phyloP scores from a whole-genome alignment of 92 coral and sea anemone genomes.

The Actinostola sp. region DNA sequence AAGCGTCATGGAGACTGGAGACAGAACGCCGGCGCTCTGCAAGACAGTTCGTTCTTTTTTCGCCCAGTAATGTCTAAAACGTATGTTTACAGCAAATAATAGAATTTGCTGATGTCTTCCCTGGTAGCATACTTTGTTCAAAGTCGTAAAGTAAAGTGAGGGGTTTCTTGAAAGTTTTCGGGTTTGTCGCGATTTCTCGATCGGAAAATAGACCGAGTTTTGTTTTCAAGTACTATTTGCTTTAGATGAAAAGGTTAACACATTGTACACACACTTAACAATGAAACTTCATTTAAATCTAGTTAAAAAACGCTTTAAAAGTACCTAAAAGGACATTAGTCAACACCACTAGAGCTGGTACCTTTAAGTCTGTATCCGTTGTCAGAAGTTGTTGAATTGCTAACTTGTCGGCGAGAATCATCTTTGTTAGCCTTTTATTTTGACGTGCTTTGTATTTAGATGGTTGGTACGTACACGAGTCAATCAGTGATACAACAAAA shows the following conservation, averaged over 20 bases:
- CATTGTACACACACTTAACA: constrained; percentile 10
- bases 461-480: constrained; percentile 35
- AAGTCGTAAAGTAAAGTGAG: neutral
- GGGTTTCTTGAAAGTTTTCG: neutral
- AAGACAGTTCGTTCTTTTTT: neutral
- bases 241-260: constrained; percentile 1
- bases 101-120: neutral
- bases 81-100: neutral
- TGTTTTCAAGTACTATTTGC: neutral
- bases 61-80: constrained; percentile 22
- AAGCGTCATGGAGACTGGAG: too few species aligned
- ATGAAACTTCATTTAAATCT: constrained; percentile 11
- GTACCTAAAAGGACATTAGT: constrained; percentile 16
- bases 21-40: neutral
- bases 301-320: constrained; percentile 40
- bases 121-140: neutral
- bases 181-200: too few species aligned
- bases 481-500: constrained; percentile 20
- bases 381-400: constrained; percentile 17
- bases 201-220: too few species aligned
- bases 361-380: constrained; percentile 21
- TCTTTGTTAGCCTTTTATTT: constrained; percentile 15
- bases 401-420: constrained; percentile 10
- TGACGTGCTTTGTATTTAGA: constrained; percentile 25
- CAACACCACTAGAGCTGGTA: constrained; percentile 8